Base-by-base conservation (phyloP, 2,797 vertebrate species). In the Tenualosa ilisha region DNA sequence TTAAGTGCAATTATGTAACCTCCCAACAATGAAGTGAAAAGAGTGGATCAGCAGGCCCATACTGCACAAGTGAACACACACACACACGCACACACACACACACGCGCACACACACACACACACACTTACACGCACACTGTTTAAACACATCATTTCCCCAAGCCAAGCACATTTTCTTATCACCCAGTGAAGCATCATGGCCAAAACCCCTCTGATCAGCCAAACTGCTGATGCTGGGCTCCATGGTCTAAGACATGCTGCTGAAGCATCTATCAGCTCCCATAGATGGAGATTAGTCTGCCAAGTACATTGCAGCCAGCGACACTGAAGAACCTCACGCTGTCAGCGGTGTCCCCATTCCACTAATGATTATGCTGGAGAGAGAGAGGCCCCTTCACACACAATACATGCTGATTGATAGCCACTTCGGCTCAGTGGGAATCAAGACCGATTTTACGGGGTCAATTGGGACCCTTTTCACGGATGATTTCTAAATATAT, bases 351-450 rank as follows among this genome's bases (percentile, higher is more conserved):
- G 6, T 90, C 89, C 90, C 89, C 86, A 89, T 93, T 92, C 92
- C 89, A 85, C 88, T 92, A 93, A 93, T 93, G 90, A 93, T 87
- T 86, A 61, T 83, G 83, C 84, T 84, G 81, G 88, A 93, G 51
- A 53, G 20, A 92, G 87, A 89, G 50, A 63, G 85, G 82, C 89
- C 93, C 90, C 91, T 94, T 89, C 88, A 91, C 46, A 50, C 12
- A 95, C 90, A 94, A 95, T 93, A 90, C 89, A 11, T 86, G 85
- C 91, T 95, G 94, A 95, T 95, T 96, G 93, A 90, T 90, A 86
- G 89, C 84, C 86, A 86, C 90, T 93, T 88, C 72, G 89, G 82
- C 20, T 85, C 75, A 40, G 51, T 82, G 24, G 51, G 87, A 87
- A 90, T 81, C 54, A 53, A 83, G 88, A 88, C 51, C 82, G 85